phyloP scores from a whole-genome alignment of 2,797 vertebrate genomes.

The Alca torda region DNA sequence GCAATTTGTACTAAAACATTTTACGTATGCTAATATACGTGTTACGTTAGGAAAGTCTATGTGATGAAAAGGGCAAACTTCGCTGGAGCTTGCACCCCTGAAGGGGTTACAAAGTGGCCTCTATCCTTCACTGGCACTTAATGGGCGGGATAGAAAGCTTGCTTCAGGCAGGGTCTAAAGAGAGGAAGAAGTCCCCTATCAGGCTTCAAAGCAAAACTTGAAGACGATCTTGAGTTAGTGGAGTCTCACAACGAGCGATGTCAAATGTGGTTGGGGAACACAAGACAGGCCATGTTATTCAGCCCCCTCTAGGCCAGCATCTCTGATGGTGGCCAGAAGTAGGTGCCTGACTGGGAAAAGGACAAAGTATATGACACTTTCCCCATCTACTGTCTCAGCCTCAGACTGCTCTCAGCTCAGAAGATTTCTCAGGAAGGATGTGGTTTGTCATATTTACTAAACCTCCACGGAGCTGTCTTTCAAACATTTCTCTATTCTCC shows the following conservation, averaged over 20 bases:
- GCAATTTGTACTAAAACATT: not conserved
- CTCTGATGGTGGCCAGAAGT: not conserved
- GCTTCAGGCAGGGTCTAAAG: not conserved
- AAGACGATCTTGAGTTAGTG: not conserved
- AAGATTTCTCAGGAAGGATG: not conserved
- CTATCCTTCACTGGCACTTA: not conserved
- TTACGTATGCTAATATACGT: not conserved
- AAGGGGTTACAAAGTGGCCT: not conserved
- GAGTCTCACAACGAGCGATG: rapidly evolving
- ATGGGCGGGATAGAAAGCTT: not conserved
- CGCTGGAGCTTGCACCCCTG: not conserved
- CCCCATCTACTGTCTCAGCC: not conserved
- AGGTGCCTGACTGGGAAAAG: not conserved
- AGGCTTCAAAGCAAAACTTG: not conserved
- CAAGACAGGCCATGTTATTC: not conserved
- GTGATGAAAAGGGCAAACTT: not conserved
- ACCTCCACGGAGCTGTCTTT: not conserved
- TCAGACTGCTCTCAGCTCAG: not conserved
- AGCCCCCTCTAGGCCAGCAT: not conserved
- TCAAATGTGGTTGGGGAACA: not conserved
- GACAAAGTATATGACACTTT: not conserved
- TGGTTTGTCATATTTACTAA: not conserved
- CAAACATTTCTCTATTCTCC: not conserved
- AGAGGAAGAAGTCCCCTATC: not conserved
- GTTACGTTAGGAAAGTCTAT: not conserved